Percentiles rank a stretch among this genome's conserved stretches.
These are phyloP conservation scores for Actinopyga echinites DNA, from an alignment of 53 echinoderm and acorn worm species.

Conservation along the genomic window DNA sequence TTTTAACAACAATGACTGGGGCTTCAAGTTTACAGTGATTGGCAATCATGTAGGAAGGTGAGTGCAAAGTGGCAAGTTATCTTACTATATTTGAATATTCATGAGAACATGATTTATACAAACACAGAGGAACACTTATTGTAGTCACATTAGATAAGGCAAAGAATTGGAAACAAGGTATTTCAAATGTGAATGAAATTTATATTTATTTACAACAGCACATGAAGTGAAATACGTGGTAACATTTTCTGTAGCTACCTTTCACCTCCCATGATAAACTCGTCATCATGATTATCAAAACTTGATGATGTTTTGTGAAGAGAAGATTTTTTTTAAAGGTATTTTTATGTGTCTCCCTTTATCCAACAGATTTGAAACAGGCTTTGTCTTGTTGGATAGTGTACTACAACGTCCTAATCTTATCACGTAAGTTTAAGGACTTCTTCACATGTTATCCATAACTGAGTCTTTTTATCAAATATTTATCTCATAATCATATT, in stretches of 20 bases:
- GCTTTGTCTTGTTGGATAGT: constrained; percentile 86
- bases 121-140: background rate
- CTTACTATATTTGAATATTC: background rate
- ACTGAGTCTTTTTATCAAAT: too few relatives aligned
- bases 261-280: too few relatives aligned
- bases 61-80: background rate
- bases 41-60: constrained; percentile 87
- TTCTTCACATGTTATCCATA: too few relatives aligned
- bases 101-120: background rate
- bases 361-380: constrained; percentile 80
- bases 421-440: constrained; percentile 48
- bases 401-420: constrained; percentile 67
- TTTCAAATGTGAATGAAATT: too few relatives aligned
- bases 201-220: too few relatives aligned
- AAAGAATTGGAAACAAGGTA: background rate
- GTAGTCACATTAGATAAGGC: background rate
- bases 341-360: too few relatives aligned
- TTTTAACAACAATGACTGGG: constrained; percentile 94
- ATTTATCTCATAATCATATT: too few relatives aligned
- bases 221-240: too few relatives aligned
- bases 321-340: too few relatives aligned
- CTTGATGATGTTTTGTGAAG: too few relatives aligned
- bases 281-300: too few relatives aligned
- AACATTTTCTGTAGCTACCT: background rate
- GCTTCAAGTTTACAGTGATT: constrained; percentile 96